Evolutionary conservation across 1,140 invertebrate genomes (phyloP), one percentile per base, ranked within the genome.

Genomic region (Solenopsis fugax): DNA sequence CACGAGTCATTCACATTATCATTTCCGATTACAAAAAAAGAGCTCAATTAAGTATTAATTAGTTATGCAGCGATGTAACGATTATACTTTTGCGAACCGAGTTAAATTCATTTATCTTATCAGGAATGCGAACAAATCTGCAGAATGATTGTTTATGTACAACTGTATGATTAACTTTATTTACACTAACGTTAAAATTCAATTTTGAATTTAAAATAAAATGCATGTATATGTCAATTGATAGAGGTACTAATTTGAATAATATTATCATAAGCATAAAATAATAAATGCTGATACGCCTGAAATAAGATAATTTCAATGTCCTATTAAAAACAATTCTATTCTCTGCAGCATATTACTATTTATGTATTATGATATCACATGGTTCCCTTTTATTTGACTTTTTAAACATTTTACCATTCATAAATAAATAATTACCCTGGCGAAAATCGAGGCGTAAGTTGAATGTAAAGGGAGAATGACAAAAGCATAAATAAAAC

Each of bases 51-150:
- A n/a, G 21, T 71, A 18, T 12, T 69, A 41, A 60, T 87, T 87
- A 87, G 64, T 60, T 62, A 50, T 48, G 16, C 65, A 89, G 72
- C 76, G 77, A 80, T 80, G 60, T 80, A 80, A 67, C 13, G 10
- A 12, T 12, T 34, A 21, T 21, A 48, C 10, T 60, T 67, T 78
- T 29, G n/a, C 45, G 0, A 0, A n/a, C 5, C 12, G 4, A 29
- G 10, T 73, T 0, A n/a, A 73, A 73, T 54, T 52, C 0, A 34
- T 18, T 10, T 16, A 9, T 29, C 29, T 29, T 29, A 29, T 29
- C 29, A 29, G 29, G 29, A 67, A 65, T 65, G 34, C 37, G 34
- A 67, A 48, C n/a, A 6, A 9, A 4, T 5, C n/a, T 65, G n/a
- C 41, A 65, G 10, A n/a, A 65, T 41, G 12, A 69, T 50, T 50